Evolutionary conservation across 2,113 vertebrate species (phyloP).

Genomic region (Psittacula cyanocephala): DNA sequence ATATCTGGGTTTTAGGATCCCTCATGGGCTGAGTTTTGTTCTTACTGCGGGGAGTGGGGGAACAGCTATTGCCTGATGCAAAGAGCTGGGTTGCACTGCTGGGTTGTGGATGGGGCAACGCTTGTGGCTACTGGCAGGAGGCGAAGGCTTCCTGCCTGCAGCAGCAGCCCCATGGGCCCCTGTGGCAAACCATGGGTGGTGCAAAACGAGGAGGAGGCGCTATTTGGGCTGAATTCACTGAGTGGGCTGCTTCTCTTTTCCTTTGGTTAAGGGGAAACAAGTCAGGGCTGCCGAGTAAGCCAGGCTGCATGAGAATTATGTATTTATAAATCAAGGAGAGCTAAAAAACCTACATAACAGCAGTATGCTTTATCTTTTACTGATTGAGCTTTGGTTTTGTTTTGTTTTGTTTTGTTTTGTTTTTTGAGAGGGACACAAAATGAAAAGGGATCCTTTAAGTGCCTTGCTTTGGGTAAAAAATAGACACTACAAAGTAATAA

Average conservation of each 20-base stretch:
- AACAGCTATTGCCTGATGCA: not conserved
- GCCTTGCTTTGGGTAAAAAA: not conserved
- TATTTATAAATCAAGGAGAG: not conserved
- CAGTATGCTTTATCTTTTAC: not conserved
- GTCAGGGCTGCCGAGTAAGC: not conserved
- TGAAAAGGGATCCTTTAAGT: not conserved
- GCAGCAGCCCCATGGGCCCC: rapidly evolving
- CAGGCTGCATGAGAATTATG: not conserved
- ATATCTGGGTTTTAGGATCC: not conserved
- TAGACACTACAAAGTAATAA: not conserved
- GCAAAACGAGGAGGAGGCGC: not conserved
- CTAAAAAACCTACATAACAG: not conserved
- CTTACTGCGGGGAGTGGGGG: not conserved
- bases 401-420: not conserved
- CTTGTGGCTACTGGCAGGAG: not conserved
- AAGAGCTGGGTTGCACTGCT: not conserved
- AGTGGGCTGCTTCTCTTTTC: not conserved
- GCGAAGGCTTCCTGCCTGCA: rapidly evolving
- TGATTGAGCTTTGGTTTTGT: not conserved
- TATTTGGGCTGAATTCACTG: not conserved
- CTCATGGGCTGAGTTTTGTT: not conserved
- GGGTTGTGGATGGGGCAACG: not conserved
- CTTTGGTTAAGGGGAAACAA: not conserved
- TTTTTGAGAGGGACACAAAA: not conserved
- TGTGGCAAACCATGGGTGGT: not conserved